These are phyloP conservation scores for Rhingia campestris DNA, from an alignment of 2,888 invertebrate genomes.

Conservation along the genomic window DNA sequence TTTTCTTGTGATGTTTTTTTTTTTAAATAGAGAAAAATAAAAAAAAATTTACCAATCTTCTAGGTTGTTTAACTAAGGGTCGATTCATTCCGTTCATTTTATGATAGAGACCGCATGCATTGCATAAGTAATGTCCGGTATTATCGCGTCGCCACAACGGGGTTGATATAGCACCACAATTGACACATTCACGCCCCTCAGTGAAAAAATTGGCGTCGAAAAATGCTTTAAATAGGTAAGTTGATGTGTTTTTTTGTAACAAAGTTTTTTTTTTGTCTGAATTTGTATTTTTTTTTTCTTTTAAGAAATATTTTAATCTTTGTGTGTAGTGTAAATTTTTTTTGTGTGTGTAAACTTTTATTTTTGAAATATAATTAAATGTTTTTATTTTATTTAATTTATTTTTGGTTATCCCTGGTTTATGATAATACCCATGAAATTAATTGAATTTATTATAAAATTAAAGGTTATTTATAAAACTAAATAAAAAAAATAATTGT, in stretches of 20 bases:
- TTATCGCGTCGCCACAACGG: constrained; percentile 99
- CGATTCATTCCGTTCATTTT: constrained; percentile 98
- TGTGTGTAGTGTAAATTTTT: constrained; percentile 52
- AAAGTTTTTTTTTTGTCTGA: constrained; percentile 35
- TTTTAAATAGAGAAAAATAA: constrained; percentile 67
- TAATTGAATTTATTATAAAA: constrained; percentile 78
- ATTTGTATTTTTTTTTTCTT: constrained; percentile 57
- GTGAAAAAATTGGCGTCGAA: constrained; percentile 83
- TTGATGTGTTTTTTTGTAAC: constrained; percentile 53
- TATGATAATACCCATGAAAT: constrained; percentile 71
- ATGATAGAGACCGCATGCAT: constrained; percentile 99
- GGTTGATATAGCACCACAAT: constrained; percentile 98
- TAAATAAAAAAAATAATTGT: constrained; percentile 18
- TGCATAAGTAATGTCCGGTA: constrained; percentile 99
- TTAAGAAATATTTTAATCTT: background rate
- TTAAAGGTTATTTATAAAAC: constrained; percentile 37
- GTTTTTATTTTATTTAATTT: constrained; percentile 59
- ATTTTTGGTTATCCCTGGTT: constrained; percentile 48
- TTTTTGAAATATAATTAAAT: constrained; percentile 11
- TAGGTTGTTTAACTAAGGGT: constrained; percentile 94
- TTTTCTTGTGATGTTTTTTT: constrained; percentile 63
- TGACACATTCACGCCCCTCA: constrained; percentile 98
- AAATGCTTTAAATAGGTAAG: constrained; percentile 81
- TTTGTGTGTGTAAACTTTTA: constrained; percentile 38
- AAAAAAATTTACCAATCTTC: constrained; percentile 89